Evolutionary conservation across 2,888 invertebrate species (phyloP).

Genomic region (Trissolcus brochymenae): DNA sequence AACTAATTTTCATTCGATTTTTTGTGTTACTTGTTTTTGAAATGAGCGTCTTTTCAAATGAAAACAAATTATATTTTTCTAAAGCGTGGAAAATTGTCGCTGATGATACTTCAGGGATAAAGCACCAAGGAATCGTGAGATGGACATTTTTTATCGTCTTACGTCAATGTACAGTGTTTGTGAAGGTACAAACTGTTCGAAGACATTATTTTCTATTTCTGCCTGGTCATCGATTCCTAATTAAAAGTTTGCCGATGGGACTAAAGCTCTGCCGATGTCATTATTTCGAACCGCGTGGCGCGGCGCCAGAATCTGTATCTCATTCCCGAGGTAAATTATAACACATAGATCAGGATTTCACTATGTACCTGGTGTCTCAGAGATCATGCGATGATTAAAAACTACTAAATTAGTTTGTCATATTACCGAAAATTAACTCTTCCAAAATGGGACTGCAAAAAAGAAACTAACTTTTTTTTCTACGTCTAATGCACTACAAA

Average conservation of each 20-base stretch:
- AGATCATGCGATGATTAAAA: no score
- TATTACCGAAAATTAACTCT: no score
- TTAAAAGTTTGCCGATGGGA: conserved; percentile 74
- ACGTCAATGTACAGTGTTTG: conserved; percentile 32
- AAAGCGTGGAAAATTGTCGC: conserved; percentile 43
- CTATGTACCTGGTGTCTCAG: conserved; percentile 67
- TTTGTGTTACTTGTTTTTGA: not conserved
- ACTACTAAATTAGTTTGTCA: no score
- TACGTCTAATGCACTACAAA: no score
- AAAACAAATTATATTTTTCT: not conserved
- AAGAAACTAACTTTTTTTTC: no score
- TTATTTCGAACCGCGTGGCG: conserved; percentile 71
- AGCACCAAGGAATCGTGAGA: conserved; percentile 34
- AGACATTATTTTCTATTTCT: conserved; percentile 75
- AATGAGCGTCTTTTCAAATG: not conserved
- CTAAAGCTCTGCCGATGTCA: conserved; percentile 71
- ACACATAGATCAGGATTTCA: conserved; percentile 62
- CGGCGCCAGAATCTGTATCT: conserved; percentile 75
- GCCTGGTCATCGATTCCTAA: conserved; percentile 76
- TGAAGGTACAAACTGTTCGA: conserved; percentile 58
- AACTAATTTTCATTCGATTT: not conserved
- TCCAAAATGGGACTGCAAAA: no score
- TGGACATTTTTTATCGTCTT: conserved; percentile 33
- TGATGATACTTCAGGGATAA: conserved; percentile 37
- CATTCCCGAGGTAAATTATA: conserved; percentile 70